Evolutionary conservation across 1,140 invertebrate genomes (phyloP).

Genomic region (Drosophila dunni): DNA sequence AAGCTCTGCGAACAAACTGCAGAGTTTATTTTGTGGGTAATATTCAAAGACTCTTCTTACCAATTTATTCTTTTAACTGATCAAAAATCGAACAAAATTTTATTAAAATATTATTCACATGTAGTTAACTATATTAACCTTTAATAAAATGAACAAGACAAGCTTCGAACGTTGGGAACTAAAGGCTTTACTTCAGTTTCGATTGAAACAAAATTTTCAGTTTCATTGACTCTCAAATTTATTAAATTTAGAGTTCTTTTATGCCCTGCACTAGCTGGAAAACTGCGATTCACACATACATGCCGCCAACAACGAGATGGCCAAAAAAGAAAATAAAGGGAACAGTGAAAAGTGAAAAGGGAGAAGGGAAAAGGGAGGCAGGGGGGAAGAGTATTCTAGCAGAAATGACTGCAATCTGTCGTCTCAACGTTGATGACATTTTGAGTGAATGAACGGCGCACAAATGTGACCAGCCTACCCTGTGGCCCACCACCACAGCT

Average conservation of each 20-base stretch:
- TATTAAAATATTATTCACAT: too few relatives aligned
- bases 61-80: too few relatives aligned
- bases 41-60: too few relatives aligned
- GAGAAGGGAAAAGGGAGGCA: conserved; percentile 28
- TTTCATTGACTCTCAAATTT: neutral
- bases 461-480: conserved; percentile 66
- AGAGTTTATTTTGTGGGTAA: neutral
- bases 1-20: conserved; percentile 7
- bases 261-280: conserved; percentile 45
- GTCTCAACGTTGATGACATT: conserved; percentile 82
- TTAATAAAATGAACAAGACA: too few relatives aligned
- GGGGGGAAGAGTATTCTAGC: conserved; percentile 53
- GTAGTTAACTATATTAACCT: too few relatives aligned
- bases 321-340: conserved; percentile 48
- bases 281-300: conserved; percentile 34
- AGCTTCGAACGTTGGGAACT: neutral
- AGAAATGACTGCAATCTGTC: conserved; percentile 81
- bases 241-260: neutral
- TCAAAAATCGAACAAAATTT: too few relatives aligned
- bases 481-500: neutral
- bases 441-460: conserved; percentile 79
- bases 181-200: neutral
- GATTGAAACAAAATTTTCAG: neutral
- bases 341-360: conserved; percentile 26
- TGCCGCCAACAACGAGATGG: conserved; percentile 60